A percentile compares a stretch with the other conserved stretches of the same genome.
phyloP scores from a whole-genome alignment of 2,113 vertebrate genomes.

The Pachyramphus minor region DNA sequence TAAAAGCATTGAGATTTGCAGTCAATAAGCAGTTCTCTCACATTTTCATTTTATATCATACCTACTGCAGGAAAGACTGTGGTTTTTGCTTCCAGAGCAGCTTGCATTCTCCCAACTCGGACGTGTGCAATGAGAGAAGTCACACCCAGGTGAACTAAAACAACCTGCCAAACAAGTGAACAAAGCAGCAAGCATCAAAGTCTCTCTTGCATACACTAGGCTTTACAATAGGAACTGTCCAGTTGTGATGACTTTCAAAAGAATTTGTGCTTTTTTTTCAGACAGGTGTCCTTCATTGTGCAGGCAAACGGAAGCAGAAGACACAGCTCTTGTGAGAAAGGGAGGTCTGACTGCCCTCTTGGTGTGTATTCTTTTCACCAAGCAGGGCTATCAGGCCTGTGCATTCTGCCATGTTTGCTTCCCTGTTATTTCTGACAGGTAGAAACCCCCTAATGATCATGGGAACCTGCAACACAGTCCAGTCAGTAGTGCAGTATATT shows the following conservation, averaged over 20 bases:
- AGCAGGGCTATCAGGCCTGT: background rate
- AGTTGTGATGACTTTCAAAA: background rate
- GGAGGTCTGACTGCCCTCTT: background rate
- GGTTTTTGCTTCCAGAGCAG: slow-evolving; percentile 81
- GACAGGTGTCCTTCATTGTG: background rate
- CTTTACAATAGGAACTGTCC: background rate
- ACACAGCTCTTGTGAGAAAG: background rate
- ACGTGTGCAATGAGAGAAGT: slow-evolving; percentile 84
- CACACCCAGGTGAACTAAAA: slow-evolving; percentile 76
- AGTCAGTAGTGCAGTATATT: background rate
- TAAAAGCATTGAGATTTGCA: background rate
- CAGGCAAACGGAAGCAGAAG: background rate
- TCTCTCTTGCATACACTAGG: background rate
- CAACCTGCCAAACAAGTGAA: slow-evolving; percentile 67
- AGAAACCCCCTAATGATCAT: background rate
- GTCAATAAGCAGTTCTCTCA: background rate
- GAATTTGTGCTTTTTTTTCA: background rate
- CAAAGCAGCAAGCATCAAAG: background rate
- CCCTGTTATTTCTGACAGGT: background rate
- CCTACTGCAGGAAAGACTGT: slow-evolving; percentile 78
- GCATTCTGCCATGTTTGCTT: background rate
- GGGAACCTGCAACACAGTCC: background rate
- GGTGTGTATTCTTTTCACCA: background rate
- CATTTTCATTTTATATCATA: slow-evolving; percentile 17
- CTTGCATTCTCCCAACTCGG: slow-evolving; percentile 81